phyloP scores from a whole-genome alignment of 2,888 invertebrate genomes.

The Megaustenia siamemsis region DNA sequence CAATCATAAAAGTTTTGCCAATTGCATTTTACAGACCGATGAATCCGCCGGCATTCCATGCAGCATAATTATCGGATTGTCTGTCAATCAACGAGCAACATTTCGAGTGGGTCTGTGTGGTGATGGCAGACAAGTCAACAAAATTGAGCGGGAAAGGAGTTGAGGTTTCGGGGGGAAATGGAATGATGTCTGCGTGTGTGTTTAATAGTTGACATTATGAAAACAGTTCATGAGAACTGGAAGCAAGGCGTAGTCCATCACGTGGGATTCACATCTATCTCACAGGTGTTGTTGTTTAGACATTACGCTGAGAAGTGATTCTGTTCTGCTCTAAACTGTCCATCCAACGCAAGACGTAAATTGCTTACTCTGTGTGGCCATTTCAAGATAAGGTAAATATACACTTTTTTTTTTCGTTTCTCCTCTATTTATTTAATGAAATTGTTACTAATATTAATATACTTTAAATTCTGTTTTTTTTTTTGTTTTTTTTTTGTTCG shows the following conservation, averaged over 20 bases:
- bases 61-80: too few species aligned
- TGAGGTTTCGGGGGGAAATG: neutral
- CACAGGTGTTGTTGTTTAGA: neutral
- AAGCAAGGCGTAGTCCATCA: constrained; percentile 2
- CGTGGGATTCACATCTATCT: neutral
- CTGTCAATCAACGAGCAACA: neutral
- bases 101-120: neutral
- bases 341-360: too few species aligned
- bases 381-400: neutral
- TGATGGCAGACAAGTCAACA: neutral
- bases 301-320: neutral
- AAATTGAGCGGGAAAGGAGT: neutral
- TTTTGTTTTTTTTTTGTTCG: too few species aligned
- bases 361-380: too few species aligned
- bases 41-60: too few species aligned
- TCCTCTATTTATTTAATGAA: too few species aligned
- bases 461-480: too few species aligned
- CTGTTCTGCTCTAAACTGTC: neutral
- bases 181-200: neutral
- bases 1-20: too few species aligned
- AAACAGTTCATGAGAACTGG: neutral
- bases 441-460: too few species aligned
- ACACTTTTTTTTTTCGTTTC: too few species aligned
- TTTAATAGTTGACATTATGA: neutral
- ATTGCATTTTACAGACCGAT: too few species aligned